Evolutionary conservation across 2,888 invertebrate genomes (phyloP), one percentile per base, ranked within the genome.

Genomic region (Eupsilia transversa): DNA sequence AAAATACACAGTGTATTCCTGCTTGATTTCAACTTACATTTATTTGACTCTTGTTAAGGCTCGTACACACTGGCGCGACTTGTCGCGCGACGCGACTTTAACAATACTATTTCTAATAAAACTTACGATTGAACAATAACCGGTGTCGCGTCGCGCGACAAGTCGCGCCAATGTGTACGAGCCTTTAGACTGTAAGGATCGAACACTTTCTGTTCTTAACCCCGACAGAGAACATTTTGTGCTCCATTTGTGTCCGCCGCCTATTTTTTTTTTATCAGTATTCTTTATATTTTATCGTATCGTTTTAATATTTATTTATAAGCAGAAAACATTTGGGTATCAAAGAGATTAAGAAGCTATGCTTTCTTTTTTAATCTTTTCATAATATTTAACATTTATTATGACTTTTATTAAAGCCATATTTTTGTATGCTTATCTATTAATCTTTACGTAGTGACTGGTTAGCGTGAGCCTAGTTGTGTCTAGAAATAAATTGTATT

Each of bases 341-440:
- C 64, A 12, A 23, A 43, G 27, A 74, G 43, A 71, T 61, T 67
- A 72, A 64, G 17, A 74, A 52, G 60, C n/a, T 20, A 35, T n/a
- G 67, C 73, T 83, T 81, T 81, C 80, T 74, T 68, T 84, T 59
- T 57, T 49, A 64, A 66, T 74, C 66, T 70, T 74, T 56, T 65
- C 35, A 66, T 60, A 64, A 66, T 60, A 64, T 79, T 67, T 43
- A 59, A 49, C 17, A 59, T 67, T 60, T 73, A 60, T 52, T 63
- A 77, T 41, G 68, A 69, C 57, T 59, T 79, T 65, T 78, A 77
- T 66, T 52, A 46, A 41, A 63, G 68, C 56, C n/a, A 56, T 72
- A 67, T 79, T 83, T 71, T 67, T 57, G 20, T 35, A 70, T 57
- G 23, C 52, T 63, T 79, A 79, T 41, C n/a, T n/a, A n/a, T n/a